Evolutionary conservation across 2,797 vertebrate species (phyloP), one percentile per base, ranked within the genome.

Genomic region (Coregonus ussuriensis): DNA sequence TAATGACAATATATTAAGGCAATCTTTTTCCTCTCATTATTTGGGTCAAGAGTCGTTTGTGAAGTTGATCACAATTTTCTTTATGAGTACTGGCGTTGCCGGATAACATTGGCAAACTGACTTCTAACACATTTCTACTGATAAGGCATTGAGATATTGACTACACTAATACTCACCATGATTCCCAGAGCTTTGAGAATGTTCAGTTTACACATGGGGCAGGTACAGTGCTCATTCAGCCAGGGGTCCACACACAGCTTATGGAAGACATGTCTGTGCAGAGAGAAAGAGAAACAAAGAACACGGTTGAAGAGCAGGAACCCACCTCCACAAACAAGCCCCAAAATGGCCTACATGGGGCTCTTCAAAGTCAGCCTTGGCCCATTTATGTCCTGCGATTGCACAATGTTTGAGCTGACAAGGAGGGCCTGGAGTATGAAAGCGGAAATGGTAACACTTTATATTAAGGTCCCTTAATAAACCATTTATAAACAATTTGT

Each of bases 171-270:
- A 87, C 96, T 94, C 92, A 99, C 97, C 96, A 95, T 95, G 88
- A 99, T 97, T 87, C 98, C 98, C 11, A 99, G 93, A 31, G 97
- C 98, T 92, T 99, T 99, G 84, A 99, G 94, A 92, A 99, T 99
- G 89, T 99, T 99, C 81, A 99, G 94, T 90, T 99, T 99, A 91
- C 98, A 99, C 97, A 99, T 99, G 15, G 98, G 98, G 83, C 98
- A 99, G 1, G 98, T 99, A 88, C 97, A 98, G 82, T 99, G 98
- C 80, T 99, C 97, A 75, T 96, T 98, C 72, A 99, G 94, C 98
- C 98, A 99, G 0, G 98, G 98, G 85, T 99, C 98, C 89, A 99
- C 98, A 74, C 98, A 99, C 84, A 95, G 91, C 91, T 99, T 99
- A 93, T 99, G 98, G 89, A 99, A 99, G 90, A 99, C 97, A 31